These are phyloP conservation scores for Pseudolycoriella hygida DNA, from an alignment of 2,888 invertebrate species.

Conservation along the genomic window DNA sequence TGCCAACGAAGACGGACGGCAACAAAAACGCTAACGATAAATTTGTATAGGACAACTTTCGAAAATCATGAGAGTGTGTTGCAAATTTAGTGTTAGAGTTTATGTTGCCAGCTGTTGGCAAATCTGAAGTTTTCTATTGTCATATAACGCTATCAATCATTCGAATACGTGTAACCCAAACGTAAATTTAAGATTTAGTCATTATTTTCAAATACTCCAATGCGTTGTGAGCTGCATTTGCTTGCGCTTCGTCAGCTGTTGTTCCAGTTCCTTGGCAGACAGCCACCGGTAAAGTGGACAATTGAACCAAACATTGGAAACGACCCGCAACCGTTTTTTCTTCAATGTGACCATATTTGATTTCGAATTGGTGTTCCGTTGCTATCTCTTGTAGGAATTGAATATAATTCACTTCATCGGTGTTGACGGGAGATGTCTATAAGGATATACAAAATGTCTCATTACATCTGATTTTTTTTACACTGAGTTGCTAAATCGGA, in stretches of 20 bases:
- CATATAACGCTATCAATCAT: too few species aligned
- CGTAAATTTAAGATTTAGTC: slow-evolving; percentile 27
- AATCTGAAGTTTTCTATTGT: too few species aligned
- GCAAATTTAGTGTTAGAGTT: too few species aligned
- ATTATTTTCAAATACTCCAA: slow-evolving; percentile 87
- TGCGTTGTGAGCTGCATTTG: slow-evolving; percentile 75
- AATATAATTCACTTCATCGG: slow-evolving; percentile 64
- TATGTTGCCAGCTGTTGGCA: too few species aligned
- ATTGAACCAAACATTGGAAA: slow-evolving; percentile 77
- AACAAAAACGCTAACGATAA: too few species aligned
- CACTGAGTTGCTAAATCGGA: too few species aligned
- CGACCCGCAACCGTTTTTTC: slow-evolving; percentile 66
- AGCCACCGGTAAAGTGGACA: slow-evolving; percentile 81
- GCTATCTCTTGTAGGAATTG: slow-evolving; percentile 81
- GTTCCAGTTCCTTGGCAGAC: slow-evolving; percentile 81
- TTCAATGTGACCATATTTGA: slow-evolving; percentile 86
- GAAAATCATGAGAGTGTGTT: too few species aligned
- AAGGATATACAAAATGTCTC: slow-evolving; percentile 21
- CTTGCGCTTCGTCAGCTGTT: slow-evolving; percentile 68
- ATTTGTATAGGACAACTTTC: too few species aligned
- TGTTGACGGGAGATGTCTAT: slow-evolving; percentile 57
- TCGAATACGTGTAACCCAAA: too few species aligned
- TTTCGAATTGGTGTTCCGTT: slow-evolving; percentile 79
- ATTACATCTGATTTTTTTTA: too few species aligned
- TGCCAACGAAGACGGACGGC: too few species aligned